phyloP scores from a whole-genome alignment of 2,797 vertebrate genomes.

The Taeniopygia guttata region DNA sequence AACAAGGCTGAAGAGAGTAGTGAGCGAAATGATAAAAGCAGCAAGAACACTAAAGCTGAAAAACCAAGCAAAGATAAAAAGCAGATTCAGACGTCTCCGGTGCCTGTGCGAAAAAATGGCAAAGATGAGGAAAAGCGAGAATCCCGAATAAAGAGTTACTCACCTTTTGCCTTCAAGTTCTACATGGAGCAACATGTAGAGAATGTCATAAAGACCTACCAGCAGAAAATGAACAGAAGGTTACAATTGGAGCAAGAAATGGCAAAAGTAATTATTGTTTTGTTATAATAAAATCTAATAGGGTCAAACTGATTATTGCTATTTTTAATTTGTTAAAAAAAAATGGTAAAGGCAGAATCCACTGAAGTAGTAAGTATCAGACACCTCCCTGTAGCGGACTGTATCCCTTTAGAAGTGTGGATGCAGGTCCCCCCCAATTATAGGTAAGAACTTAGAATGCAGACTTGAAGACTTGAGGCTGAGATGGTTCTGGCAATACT shows the following conservation, averaged over 20 bases:
- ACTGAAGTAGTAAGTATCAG: background rate
- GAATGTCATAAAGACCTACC: conserved; percentile 96
- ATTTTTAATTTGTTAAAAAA: background rate
- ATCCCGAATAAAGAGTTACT: conserved; percentile 97
- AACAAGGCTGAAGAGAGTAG: conserved; percentile 75
- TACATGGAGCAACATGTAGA: conserved; percentile 99
- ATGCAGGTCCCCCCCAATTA: fast-evolving
- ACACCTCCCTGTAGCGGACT: background rate
- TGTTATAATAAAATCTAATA: background rate
- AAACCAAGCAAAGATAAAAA: conserved; percentile 91
- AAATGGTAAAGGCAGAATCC: background rate
- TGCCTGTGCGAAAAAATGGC: conserved; percentile 89
- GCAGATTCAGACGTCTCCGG: conserved; percentile 96
- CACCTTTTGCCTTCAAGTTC: conserved; percentile 97
- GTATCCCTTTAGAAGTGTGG: background rate
- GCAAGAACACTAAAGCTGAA: conserved; percentile 82
- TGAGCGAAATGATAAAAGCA: conserved; percentile 78
- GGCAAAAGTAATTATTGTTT: conserved; percentile 85
- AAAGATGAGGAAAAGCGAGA: conserved; percentile 94
- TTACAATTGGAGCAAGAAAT: conserved; percentile 97
- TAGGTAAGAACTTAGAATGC: background rate
- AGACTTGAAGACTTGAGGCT: background rate
- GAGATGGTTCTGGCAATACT: background rate
- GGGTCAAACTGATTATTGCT: background rate
- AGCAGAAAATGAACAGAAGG: conserved; percentile 94